A percentile compares a stretch with the other conserved stretches of the same genome.
Conservation (phyloP, 2,797 vertebrate species). For the Pangasius mekongensis region DNA sequence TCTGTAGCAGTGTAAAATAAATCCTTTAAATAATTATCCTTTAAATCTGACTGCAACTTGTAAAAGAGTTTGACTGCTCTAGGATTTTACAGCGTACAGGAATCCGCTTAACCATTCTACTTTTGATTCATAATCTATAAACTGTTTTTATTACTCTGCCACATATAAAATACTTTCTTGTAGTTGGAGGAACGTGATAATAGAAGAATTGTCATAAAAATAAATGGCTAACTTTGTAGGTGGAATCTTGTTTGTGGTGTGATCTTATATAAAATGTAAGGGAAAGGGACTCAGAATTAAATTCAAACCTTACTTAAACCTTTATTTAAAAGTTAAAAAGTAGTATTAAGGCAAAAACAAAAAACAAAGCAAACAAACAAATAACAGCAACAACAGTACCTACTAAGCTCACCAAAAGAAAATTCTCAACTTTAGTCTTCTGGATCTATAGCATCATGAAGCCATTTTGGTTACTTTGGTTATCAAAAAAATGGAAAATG, state of each 20-base stretch:
- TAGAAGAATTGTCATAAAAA: neutral
- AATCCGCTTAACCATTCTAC: neutral
- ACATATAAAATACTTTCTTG: neutral
- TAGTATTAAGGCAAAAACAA: neutral
- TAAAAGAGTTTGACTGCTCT: neutral
- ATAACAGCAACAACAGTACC: neutral
- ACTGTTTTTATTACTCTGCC: neutral
- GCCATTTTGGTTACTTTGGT: neutral
- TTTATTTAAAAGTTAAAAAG: conserved; percentile 3
- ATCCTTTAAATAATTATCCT: neutral
- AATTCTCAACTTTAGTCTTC: neutral
- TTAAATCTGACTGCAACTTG: neutral
- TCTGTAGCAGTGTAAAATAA: neutral
- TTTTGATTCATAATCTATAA: neutral
- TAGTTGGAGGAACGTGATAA: neutral
- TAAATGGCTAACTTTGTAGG: neutral
- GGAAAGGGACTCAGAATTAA: neutral
- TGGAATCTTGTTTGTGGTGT: neutral
- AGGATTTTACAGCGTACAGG: neutral
- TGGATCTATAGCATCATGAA: neutral
- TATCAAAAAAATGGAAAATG: neutral
- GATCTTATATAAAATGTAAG: neutral
- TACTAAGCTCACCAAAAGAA: neutral
- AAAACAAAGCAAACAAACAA: neutral
- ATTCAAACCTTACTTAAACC: neutral